A percentile compares a stretch with the other conserved stretches of the same genome.
Evolutionary conservation across 2,888 invertebrate genomes (phyloP).

Genomic region (Philereme transversata): DNA sequence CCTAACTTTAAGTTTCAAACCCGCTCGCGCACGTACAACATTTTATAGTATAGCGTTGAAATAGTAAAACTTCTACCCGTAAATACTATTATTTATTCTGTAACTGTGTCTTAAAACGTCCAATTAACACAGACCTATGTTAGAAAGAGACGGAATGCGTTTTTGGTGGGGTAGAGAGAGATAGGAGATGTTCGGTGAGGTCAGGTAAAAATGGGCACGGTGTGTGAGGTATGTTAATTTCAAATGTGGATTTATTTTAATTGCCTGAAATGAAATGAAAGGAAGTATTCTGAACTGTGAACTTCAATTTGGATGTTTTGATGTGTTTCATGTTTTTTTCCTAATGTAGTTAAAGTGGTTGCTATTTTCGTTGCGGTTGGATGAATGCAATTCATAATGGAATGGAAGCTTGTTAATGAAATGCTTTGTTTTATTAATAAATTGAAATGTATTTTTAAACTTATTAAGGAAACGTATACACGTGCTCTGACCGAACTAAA

Average conservation of each 20-base stretch:
- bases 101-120: constrained; percentile 56
- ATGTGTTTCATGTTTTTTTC: constrained; percentile 28
- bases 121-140: constrained; percentile 42
- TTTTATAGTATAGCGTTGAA: not conserved
- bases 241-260: constrained; percentile 65
- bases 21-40: not conserved
- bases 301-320: constrained; percentile 46
- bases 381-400: constrained; percentile 24
- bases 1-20: not conserved
- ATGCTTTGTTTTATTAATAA: constrained; percentile 18
- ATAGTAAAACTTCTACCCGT: constrained; percentile 1
- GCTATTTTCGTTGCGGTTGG: constrained; percentile 33
- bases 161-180: not conserved
- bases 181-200: constrained; percentile 12
- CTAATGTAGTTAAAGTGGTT: constrained; percentile 31
- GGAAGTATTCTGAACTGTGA: constrained; percentile 42
- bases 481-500: too few species aligned
- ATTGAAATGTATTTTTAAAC: constrained; percentile 1
- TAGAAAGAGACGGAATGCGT: constrained; percentile 7
- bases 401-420: constrained; percentile 31
- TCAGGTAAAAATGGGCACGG: constrained; percentile 31
- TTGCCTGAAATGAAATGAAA: constrained; percentile 59
- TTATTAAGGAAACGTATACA: too few species aligned
- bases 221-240: constrained; percentile 71
- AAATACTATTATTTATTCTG: constrained; percentile 11